A percentile compares a stretch with the other conserved stretches of the same genome.
phyloP scores from a whole-genome alignment of 2,888 invertebrate species.

The Meghimatium bilineatum region DNA sequence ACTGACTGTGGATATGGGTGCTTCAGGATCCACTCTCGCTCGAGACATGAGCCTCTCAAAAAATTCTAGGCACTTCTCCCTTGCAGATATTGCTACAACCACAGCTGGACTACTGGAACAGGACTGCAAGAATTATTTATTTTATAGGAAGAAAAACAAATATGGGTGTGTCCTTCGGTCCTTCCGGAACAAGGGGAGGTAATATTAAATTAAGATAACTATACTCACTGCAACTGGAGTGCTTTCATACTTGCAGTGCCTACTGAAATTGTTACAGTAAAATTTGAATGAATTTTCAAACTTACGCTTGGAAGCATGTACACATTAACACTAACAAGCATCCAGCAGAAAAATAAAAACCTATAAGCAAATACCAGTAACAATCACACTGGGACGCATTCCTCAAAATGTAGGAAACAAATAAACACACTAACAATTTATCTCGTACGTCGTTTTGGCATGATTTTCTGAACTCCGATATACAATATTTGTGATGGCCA shows the following conservation, averaged over 20 bases:
- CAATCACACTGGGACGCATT: too few relatives aligned
- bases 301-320: too few relatives aligned
- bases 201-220: neutral
- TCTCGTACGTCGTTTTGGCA: too few relatives aligned
- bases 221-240: neutral
- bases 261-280: neutral
- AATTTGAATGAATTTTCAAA: neutral
- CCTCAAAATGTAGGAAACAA: too few relatives aligned
- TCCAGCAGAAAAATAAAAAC: neutral
- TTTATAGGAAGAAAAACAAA: neutral
- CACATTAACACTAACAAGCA: neutral
- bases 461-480: too few relatives aligned
- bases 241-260: neutral
- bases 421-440: too few relatives aligned
- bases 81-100: neutral
- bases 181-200: neutral
- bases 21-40: neutral
- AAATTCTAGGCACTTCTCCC: neutral
- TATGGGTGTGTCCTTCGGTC: neutral
- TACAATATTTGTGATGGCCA: too few relatives aligned
- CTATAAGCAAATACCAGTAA: too few relatives aligned
- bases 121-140: neutral
- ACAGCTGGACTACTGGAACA: neutral
- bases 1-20: neutral
- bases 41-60: neutral